Percentiles rank a stretch among this genome's conserved stretches.
Evolutionary conservation across 2,888 invertebrate species (phyloP).

Genomic region (Limnephilus marmoratus): DNA sequence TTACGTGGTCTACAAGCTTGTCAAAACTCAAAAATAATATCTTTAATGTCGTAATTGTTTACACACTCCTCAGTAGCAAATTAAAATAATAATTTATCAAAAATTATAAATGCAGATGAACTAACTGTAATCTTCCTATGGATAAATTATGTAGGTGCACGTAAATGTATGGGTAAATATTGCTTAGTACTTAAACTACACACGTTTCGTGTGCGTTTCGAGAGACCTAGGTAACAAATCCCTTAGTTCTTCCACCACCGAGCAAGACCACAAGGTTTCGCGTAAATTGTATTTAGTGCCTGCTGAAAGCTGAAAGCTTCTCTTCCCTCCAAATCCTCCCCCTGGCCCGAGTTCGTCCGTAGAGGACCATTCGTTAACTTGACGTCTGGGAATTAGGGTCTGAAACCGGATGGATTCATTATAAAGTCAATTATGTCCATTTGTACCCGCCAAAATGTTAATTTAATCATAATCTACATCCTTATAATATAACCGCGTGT

Average conservation of each 20-base stretch:
- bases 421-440: not conserved
- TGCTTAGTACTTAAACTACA: too few relatives aligned
- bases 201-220: not conserved
- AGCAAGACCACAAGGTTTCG: constrained; percentile 62
- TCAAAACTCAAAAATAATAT: too few relatives aligned
- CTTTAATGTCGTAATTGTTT: too few relatives aligned
- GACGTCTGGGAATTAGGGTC: constrained; percentile 8
- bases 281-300: constrained; percentile 63
- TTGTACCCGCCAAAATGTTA: not conserved
- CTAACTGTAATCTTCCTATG: not conserved
- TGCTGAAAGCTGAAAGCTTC: constrained; percentile 46
- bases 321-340: constrained; percentile 21
- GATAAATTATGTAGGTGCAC: too few relatives aligned
- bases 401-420: constrained; percentile 22
- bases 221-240: not conserved
- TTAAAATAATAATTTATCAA: too few relatives aligned
- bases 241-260: not conserved
- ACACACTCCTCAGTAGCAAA: too few relatives aligned
- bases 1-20: too few relatives aligned
- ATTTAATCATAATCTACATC: not conserved
- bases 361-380: constrained; percentile 32
- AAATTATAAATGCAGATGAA: too few relatives aligned
- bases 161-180: too few relatives aligned
- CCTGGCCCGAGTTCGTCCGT: constrained; percentile 14
- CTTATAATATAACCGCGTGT: not conserved